Evolutionary conservation across 2,888 invertebrate species (phyloP).

Genomic region (Calameuta idolon): DNA sequence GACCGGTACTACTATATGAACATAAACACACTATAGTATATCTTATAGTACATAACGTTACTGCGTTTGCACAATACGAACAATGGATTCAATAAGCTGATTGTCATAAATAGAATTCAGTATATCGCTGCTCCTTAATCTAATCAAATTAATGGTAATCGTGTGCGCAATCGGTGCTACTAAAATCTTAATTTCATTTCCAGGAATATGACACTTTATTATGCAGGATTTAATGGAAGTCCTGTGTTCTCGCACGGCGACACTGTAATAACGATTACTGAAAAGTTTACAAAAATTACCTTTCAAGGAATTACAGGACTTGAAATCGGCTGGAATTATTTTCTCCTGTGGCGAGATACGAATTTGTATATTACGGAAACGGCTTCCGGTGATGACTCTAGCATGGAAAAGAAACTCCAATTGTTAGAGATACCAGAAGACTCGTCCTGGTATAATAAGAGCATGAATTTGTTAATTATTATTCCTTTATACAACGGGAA

Average conservation of each 20-base stretch:
- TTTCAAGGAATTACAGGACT: conserved; percentile 46
- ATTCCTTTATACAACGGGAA: conserved; percentile 22
- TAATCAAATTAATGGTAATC: not conserved
- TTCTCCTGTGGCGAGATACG: conserved; percentile 52
- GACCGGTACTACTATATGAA: not conserved
- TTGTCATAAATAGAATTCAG: not conserved
- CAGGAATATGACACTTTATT: conserved; percentile 30
- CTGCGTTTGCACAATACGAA: not conserved
- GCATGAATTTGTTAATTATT: not conserved
- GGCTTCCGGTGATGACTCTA: conserved; percentile 20
- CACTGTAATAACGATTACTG: conserved; percentile 28
- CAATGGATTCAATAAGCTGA: not conserved
- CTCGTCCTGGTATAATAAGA: not conserved
- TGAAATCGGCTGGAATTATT: conserved; percentile 61
- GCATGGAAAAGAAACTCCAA: conserved; percentile 14
- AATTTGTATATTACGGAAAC: conserved; percentile 50
- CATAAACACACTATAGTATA: not conserved
- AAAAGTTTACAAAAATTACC: conserved; percentile 43
- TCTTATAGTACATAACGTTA: not conserved
- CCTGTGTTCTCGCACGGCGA: conserved; percentile 33
- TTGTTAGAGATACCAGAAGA: conserved; percentile 47
- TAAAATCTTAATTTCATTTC: conserved; percentile 1
- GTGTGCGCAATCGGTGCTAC: not conserved
- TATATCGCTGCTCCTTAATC: not conserved
- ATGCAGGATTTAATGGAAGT: conserved; percentile 50